Percentiles rank a stretch among this genome's conserved stretches.
phyloP scores from a whole-genome alignment of 2,113 vertebrate genomes.

The Syrmaticus mikado region DNA sequence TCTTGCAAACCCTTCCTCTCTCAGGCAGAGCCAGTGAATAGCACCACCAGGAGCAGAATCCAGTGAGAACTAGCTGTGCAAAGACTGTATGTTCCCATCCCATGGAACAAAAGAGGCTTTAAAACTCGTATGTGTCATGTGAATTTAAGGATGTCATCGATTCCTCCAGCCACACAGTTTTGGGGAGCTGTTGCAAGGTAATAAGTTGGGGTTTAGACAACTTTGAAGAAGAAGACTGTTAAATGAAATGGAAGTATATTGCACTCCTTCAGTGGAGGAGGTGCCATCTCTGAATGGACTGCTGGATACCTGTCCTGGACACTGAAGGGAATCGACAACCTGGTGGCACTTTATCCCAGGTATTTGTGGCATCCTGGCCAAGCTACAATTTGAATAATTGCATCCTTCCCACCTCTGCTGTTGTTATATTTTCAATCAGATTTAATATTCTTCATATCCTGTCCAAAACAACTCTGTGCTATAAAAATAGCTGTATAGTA shows the following conservation, averaged over 20 bases:
- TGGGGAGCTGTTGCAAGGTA: neutral
- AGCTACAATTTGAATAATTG: conserved; percentile 45
- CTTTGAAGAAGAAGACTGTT: neutral
- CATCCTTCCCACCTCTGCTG: conserved; percentile 51
- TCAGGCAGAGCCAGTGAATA: neutral
- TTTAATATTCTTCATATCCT: conserved; percentile 43
- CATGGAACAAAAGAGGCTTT: neutral
- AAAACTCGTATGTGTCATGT: rapidly evolving
- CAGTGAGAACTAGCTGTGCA: neutral
- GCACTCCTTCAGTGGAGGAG: neutral
- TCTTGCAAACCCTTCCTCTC: neutral
- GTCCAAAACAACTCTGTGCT: conserved; percentile 25
- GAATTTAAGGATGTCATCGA: neutral
- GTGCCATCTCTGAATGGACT: neutral
- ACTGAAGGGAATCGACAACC: neutral
- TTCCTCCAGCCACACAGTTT: neutral
- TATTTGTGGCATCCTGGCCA: conserved; percentile 44
- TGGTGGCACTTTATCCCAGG: neutral
- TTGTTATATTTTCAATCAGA: conserved; percentile 41
- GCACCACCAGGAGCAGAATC: neutral
- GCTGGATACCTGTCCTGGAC: neutral
- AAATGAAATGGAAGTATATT: neutral
- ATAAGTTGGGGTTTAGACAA: neutral
- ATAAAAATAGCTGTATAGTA: conserved; percentile 29
- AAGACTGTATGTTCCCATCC: neutral